A percentile compares a stretch with the other conserved stretches of the same genome.
phyloP scores from a whole-genome alignment of 2,797 vertebrate genomes.

The Euthynnus affinis region DNA sequence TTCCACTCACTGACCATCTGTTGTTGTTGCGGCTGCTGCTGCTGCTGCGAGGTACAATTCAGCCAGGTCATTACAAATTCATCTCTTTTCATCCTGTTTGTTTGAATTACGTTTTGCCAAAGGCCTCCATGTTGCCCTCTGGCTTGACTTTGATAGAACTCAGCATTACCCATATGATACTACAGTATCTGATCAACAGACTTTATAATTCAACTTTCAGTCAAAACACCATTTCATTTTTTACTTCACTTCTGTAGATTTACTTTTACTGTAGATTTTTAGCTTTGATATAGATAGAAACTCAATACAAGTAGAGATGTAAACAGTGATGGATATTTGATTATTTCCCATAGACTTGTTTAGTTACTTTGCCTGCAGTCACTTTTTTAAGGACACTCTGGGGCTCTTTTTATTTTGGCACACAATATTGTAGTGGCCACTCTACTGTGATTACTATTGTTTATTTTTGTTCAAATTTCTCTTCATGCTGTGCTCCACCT shows the following conservation, averaged over 20 bases:
- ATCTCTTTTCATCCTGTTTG: constrained; percentile 61
- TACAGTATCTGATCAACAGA: constrained; percentile 39
- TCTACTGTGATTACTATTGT: neutral
- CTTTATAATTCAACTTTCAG: constrained; percentile 31
- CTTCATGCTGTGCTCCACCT: constrained; percentile 7
- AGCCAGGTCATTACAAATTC: constrained; percentile 54
- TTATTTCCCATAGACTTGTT: constrained; percentile 2
- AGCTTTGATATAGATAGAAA: constrained; percentile 30
- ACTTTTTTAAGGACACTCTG: constrained; percentile 19
- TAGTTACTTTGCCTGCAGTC: too few species aligned
- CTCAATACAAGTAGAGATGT: neutral
- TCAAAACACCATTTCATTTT: constrained; percentile 23
- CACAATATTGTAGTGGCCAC: neutral
- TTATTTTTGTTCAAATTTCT: neutral
- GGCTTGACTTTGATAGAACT: constrained; percentile 52
- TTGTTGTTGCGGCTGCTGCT: constrained; percentile 36
- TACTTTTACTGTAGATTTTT: constrained; percentile 5
- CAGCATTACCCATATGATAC: neutral
- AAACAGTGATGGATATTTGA: constrained; percentile 19
- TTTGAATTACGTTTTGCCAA: constrained; percentile 54
- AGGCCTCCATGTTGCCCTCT: constrained; percentile 1
- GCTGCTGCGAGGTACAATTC: constrained; percentile 37
- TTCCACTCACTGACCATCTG: constrained; percentile 49
- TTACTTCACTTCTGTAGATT: neutral
- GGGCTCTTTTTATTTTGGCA: neutral